These are phyloP conservation scores for Melanargia galathea DNA, from an alignment of 2,888 invertebrate species.

Conservation along the genomic window DNA sequence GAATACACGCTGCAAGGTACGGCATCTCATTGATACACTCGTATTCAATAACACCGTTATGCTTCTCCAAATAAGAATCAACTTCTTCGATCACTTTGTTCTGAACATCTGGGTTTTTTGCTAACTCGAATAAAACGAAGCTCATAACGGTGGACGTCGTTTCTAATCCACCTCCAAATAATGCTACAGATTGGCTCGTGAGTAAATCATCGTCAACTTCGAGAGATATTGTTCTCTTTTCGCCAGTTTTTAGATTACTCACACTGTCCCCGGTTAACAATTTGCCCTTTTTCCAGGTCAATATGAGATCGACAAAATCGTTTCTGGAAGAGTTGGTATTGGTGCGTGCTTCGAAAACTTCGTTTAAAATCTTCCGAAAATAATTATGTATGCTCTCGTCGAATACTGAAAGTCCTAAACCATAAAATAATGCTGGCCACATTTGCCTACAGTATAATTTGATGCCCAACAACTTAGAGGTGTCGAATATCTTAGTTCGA, in stretches of 20 bases:
- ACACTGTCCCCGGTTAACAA: neutral
- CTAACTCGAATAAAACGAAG: neutral
- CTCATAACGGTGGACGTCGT: neutral
- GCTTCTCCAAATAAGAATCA: neutral
- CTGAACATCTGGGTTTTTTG: neutral
- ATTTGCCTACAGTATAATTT: neutral
- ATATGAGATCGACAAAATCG: slow-evolving; percentile 11
- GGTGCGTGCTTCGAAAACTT: neutral
- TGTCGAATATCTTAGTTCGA: neutral
- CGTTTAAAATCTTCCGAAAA: neutral
- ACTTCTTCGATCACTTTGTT: neutral
- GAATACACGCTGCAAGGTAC: neutral
- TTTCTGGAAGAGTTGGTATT: slow-evolving; percentile 47
- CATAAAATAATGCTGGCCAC: neutral
- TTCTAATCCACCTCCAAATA: neutral
- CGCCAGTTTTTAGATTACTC: neutral
- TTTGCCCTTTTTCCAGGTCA: neutral
- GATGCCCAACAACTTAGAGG: neutral
- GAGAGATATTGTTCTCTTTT: neutral
- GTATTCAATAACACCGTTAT: neutral
- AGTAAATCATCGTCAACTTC: slow-evolving; percentile 1
- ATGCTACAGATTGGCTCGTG: neutral
- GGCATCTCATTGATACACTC: slow-evolving; percentile 1
- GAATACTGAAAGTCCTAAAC: neutral
- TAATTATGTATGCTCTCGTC: neutral